Evolutionary conservation across 2,113 vertebrate species (phyloP), one percentile per base, ranked within the genome.

Genomic region (Actinemys pallida): DNA sequence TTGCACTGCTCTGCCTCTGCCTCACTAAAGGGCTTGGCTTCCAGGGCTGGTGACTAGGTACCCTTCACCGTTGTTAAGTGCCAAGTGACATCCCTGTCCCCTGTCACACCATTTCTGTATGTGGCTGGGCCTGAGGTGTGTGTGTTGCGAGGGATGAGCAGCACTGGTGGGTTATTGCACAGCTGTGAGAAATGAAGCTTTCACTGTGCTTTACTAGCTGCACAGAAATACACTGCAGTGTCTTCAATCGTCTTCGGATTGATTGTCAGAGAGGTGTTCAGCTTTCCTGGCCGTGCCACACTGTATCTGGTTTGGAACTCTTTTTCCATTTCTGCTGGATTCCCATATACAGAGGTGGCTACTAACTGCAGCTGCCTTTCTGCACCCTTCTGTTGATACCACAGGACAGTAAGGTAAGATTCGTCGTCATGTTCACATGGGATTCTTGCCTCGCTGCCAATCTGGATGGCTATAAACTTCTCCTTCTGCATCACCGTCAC

Each of bases 171-270:
- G 42, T 83, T 83, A 8, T 12, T 87, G 84, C 53, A 81, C 62
- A 83, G 54, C 80, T 62, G 45, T 52, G 80, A 83, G 29, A 39
- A 14, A 14, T 19, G n/a, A 56, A 87, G 47, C 11, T 59, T 72
- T 62, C 86, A 3, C 81, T 92, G 86, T 92, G 91, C 81, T 42
- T 78, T 25, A 31, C 54, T 53, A 13, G 50, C 54, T 16, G 86
- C 91, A 80, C 91, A 88, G 86, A 92, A 92, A 79, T 88, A 92
- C 3, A 78, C 49, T 47, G 81, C 91, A 10, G 85, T 45, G 13
- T 88, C 72, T 17, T 10, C 65, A 65, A 14, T 39, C 49, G 13
- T 14, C 25, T 3, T n/a, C 8, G 1, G 2, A 16, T 47, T 39
- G 57, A 83, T 45, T 1, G 5, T 45, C n/a, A 88, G 54, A 17